A percentile compares a stretch with the other conserved stretches of the same genome.
phyloP scores from a whole-genome alignment of 2,797 vertebrate genomes.

The Graptemys geographica region DNA sequence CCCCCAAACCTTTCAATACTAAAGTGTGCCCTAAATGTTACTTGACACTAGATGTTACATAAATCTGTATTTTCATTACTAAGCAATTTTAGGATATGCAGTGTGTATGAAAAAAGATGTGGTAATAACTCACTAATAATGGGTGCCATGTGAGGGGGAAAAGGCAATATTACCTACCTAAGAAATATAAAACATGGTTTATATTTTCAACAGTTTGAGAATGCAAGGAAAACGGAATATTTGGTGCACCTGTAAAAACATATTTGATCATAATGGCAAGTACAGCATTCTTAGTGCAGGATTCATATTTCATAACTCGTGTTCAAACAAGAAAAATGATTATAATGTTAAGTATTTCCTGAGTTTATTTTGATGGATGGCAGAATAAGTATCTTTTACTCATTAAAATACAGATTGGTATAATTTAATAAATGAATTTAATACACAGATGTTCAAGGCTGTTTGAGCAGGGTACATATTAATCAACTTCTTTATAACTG shows the following conservation, averaged over 20 bases:
- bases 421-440: slow-evolving; percentile 91
- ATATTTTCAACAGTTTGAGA: slow-evolving; percentile 87
- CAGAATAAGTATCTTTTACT: slow-evolving; percentile 89
- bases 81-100: slow-evolving; percentile 81
- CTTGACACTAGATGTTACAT: slow-evolving; percentile 74
- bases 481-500: slow-evolving; percentile 87
- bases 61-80: slow-evolving; percentile 83
- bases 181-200: slow-evolving; percentile 85
- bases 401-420: slow-evolving; percentile 91
- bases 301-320: slow-evolving; percentile 87
- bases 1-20: slow-evolving; percentile 49
- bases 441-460: slow-evolving; percentile 88
- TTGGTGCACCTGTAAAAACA: slow-evolving; percentile 93
- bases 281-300: slow-evolving; percentile 84
- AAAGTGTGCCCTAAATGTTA: slow-evolving; percentile 63
- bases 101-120: slow-evolving; percentile 70
- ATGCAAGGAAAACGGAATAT: slow-evolving; percentile 87
- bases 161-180: slow-evolving; percentile 79
- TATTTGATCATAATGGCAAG: slow-evolving; percentile 90
- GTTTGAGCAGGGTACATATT: slow-evolving; percentile 85
- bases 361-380: slow-evolving; percentile 91
- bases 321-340: slow-evolving; percentile 89
- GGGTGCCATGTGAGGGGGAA: slow-evolving; percentile 82
- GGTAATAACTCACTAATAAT: slow-evolving; percentile 84
- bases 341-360: slow-evolving; percentile 93